Evolutionary conservation across 2,797 vertebrate genomes (phyloP).

Genomic region (Gymnodraco acuticeps): DNA sequence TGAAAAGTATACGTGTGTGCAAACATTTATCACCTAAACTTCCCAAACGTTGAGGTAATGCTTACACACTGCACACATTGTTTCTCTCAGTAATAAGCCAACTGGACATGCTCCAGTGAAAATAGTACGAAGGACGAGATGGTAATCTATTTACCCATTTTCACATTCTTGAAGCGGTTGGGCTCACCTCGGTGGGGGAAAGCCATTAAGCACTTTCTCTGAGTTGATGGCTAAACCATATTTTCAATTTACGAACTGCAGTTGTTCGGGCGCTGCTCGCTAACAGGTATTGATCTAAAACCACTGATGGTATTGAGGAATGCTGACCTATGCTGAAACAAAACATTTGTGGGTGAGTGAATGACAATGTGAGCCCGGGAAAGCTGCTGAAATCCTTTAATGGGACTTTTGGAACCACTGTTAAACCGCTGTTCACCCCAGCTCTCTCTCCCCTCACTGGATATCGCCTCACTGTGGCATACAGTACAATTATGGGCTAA

Average conservation of each 20-base stretch:
- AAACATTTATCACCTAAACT: constrained; percentile 46
- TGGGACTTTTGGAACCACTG: constrained; percentile 66
- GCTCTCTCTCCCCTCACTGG: constrained; percentile 42
- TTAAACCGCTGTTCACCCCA: constrained; percentile 49
- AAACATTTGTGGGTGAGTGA: constrained; percentile 43
- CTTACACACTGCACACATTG: constrained; percentile 60
- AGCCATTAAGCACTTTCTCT: constrained; percentile 43
- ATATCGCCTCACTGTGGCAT: constrained; percentile 68
- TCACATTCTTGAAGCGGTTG: constrained; percentile 55
- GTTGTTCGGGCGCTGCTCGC: constrained; percentile 14
- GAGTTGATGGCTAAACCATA: constrained; percentile 48
- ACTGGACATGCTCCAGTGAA: constrained; percentile 69
- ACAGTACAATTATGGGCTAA: constrained; percentile 83
- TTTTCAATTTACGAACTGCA: constrained; percentile 32
- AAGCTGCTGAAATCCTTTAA: constrained; percentile 75
- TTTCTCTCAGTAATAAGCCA: constrained; percentile 57
- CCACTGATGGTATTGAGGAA: constrained; percentile 34
- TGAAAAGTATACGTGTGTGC: constrained; percentile 39
- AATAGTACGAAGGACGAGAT: constrained; percentile 63
- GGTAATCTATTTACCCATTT: constrained; percentile 72
- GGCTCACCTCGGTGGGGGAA: constrained; percentile 46
- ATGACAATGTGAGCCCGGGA: constrained; percentile 49
- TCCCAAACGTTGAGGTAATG: constrained; percentile 34
- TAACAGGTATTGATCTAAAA: constrained; percentile 49
- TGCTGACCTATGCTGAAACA: constrained; percentile 46